Conservation (phyloP, 1,140 invertebrate species). For the Drosophila lini region DNA sequence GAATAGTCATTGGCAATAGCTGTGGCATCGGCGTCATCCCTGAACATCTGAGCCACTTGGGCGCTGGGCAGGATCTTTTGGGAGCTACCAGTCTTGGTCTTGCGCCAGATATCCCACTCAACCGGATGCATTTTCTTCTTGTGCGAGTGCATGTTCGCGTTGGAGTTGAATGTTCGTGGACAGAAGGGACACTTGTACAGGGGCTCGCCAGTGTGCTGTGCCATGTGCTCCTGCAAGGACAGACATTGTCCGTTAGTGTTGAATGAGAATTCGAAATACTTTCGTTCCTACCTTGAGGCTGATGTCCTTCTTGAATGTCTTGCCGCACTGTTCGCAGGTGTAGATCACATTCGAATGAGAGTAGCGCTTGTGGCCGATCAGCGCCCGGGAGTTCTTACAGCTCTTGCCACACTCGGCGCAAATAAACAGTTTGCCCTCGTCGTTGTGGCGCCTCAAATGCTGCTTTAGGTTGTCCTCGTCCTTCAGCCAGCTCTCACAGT, state of each 20-base stretch:
- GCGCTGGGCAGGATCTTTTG: constrained; percentile 71
- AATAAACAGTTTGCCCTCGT: constrained; percentile 68
- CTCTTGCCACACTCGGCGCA: constrained; percentile 76
- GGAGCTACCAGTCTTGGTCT: constrained; percentile 76
- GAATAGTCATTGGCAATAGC: constrained; percentile 67
- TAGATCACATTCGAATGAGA: constrained; percentile 77
- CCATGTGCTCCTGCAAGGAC: constrained; percentile 76
- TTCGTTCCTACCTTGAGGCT: constrained; percentile 61
- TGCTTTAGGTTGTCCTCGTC: constrained; percentile 77
- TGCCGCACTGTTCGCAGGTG: constrained; percentile 79
- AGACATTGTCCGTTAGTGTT: background rate
- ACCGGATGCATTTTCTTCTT: constrained; percentile 81
- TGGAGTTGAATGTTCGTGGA: constrained; percentile 78
- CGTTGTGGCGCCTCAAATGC: constrained; percentile 75
- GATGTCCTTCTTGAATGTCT: constrained; percentile 82
- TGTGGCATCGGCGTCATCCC: constrained; percentile 59
- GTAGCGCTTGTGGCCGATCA: constrained; percentile 77
- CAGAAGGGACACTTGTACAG: constrained; percentile 83
- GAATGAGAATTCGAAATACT: background rate
- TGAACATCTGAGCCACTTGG: constrained; percentile 72
- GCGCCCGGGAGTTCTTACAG: constrained; percentile 74
- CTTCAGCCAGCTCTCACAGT: constrained; percentile 81
- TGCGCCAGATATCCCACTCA: constrained; percentile 80
- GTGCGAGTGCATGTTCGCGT: constrained; percentile 83
- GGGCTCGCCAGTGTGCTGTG: constrained; percentile 78